phyloP scores from a whole-genome alignment of 2,888 invertebrate genomes.

The Rotaria magnacalcarata region DNA sequence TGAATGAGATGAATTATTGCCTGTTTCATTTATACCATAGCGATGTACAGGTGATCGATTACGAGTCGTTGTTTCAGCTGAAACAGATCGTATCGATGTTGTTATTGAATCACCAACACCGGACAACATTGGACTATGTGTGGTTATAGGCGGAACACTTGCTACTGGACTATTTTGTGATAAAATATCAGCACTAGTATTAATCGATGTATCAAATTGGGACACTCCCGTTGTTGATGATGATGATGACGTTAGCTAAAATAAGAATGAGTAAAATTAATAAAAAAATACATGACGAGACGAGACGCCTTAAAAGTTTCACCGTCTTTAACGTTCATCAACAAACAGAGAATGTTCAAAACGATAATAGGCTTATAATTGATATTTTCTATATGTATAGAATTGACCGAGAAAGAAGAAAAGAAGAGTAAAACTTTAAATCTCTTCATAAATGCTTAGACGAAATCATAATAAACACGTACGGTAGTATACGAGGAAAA shows the following conservation, averaged over 20 bases:
- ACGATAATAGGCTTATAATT: constrained; percentile 34
- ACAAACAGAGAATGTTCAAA: not conserved
- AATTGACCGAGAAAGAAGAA: not conserved
- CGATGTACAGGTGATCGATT: not conserved
- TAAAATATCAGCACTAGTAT: not conserved
- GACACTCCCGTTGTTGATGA: not conserved
- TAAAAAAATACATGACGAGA: not conserved
- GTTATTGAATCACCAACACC: not conserved
- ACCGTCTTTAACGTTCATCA: not conserved
- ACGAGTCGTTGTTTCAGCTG: not conserved
- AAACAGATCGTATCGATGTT: constrained; percentile 7
- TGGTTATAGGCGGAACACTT: not conserved
- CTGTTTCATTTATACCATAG: not conserved
- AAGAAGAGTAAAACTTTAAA: not conserved
- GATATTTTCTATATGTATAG: constrained; percentile 1
- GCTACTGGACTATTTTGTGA: not conserved
- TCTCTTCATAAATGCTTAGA: constrained; percentile 6
- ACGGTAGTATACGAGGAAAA: not conserved
- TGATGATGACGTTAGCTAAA: constrained; percentile 16
- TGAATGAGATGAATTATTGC: not conserved
- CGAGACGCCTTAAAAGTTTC: constrained; percentile 35
- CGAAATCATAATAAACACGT: not conserved
- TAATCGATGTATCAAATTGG: not conserved
- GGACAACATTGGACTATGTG: constrained; percentile 1
- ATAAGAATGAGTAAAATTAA: not conserved